phyloP scores from a whole-genome alignment of 2,888 invertebrate species.

The Plebejus melissa region DNA sequence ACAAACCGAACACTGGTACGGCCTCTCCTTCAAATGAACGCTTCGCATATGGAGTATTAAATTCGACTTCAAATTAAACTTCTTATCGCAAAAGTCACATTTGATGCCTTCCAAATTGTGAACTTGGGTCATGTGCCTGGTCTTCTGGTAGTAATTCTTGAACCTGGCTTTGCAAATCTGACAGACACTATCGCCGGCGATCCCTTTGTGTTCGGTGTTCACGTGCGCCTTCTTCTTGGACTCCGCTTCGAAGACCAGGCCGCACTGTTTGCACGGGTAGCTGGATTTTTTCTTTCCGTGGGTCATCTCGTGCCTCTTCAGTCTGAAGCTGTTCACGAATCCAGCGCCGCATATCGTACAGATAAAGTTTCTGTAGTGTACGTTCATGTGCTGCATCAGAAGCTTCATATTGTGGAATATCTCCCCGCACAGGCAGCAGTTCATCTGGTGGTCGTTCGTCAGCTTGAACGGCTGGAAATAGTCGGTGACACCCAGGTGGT shows the following conservation, averaged over 20 bases:
- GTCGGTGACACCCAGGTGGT: conserved; percentile 59
- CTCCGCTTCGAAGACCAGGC: conserved; percentile 59
- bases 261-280: conserved; percentile 62
- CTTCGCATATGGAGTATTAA: conserved; percentile 64
- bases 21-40: conserved; percentile 66
- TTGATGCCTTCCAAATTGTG: conserved; percentile 67
- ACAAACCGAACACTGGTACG: conserved; percentile 67
- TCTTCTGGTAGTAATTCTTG: conserved; percentile 70
- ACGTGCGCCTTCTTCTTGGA: conserved; percentile 68
- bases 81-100: conserved; percentile 65
- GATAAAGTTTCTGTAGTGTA: conserved; percentile 67
- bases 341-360: conserved; percentile 69
- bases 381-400: conserved; percentile 70
- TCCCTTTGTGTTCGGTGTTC: conserved; percentile 65
- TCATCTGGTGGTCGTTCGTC: conserved; percentile 57
- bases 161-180: conserved; percentile 69
- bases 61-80: conserved; percentile 68
- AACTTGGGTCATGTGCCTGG: conserved; percentile 66
- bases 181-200: conserved; percentile 68
- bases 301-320: conserved; percentile 63
- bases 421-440: conserved; percentile 63
- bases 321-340: conserved; percentile 63
- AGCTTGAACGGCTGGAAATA: conserved; percentile 65
- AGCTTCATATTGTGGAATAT: conserved; percentile 66
- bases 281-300: conserved; percentile 65